A percentile compares a stretch with the other conserved stretches of the same genome.
Conservation (phyloP, 2,888 invertebrate genomes). For the Anthophora plumipes region DNA sequence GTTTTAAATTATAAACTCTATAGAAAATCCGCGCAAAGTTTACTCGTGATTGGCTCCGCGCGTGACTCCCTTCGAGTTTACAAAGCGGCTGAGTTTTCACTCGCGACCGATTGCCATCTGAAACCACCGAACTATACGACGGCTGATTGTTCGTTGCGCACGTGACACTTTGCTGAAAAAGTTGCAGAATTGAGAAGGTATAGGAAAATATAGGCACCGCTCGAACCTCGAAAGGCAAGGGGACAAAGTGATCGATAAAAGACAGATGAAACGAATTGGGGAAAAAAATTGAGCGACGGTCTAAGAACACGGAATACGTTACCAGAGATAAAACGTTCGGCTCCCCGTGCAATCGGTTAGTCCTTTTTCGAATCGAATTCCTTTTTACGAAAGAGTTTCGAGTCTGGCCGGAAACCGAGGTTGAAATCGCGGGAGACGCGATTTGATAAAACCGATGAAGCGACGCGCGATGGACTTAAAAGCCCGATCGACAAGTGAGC, state of each 20-base stretch:
- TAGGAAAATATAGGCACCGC: too few species aligned
- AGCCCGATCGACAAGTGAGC: slow-evolving; percentile 37
- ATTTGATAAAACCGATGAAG: slow-evolving; percentile 39
- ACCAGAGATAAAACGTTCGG: not conserved
- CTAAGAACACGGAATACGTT: not conserved
- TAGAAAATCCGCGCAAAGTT: slow-evolving; percentile 7
- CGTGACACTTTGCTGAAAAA: not conserved
- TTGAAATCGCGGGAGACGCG: slow-evolving; percentile 7
- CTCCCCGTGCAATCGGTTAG: too few species aligned
- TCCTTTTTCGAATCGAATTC: not conserved
- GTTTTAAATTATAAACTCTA: slow-evolving; percentile 3
- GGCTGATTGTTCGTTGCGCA: not conserved
- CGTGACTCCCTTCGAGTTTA: slow-evolving; percentile 3
- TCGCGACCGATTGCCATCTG: not conserved
- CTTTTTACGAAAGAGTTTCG: not conserved
- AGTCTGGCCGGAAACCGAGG: not conserved
- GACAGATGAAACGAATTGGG: too few species aligned
- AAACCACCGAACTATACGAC: not conserved
- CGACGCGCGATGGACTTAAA: slow-evolving; percentile 25
- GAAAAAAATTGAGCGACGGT: too few species aligned
- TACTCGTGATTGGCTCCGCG: slow-evolving; percentile 4
- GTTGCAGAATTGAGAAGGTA: too few species aligned
- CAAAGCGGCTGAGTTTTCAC: not conserved
- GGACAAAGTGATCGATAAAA: too few species aligned
- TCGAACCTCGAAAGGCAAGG: too few species aligned